These are phyloP conservation scores for Aix galericulata DNA, from an alignment of 2,113 vertebrate genomes.

Conservation along the genomic window DNA sequence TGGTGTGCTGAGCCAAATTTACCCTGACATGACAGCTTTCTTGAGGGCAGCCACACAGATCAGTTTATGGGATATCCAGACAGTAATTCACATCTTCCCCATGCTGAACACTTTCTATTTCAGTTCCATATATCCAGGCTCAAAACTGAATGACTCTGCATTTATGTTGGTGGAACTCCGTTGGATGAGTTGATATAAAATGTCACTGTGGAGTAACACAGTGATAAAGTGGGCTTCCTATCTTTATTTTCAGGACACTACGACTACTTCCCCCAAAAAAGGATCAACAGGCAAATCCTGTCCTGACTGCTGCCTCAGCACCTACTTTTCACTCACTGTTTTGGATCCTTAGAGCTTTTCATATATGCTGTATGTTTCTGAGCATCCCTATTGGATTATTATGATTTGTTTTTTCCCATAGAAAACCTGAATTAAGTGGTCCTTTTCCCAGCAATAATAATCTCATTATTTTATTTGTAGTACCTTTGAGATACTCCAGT, in stretches of 20 bases:
- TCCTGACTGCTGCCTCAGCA: conserved; percentile 37
- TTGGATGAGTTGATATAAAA: not conserved
- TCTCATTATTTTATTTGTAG: conserved; percentile 74
- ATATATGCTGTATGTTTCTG: conserved; percentile 36
- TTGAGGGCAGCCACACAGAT: not conserved
- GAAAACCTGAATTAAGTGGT: conserved; percentile 71
- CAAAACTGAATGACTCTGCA: not conserved
- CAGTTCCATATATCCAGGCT: not conserved
- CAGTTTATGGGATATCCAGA: conserved; percentile 3
- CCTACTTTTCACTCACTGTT: conserved; percentile 26
- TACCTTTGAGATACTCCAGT: conserved; percentile 74
- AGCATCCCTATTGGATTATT: conserved; percentile 24
- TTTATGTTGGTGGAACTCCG: not conserved
- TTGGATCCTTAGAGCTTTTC: conserved; percentile 50
- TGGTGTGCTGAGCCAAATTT: not conserved
- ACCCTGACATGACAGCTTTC: not conserved
- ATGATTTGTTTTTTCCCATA: conserved; percentile 61
- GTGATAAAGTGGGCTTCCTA: not conserved
- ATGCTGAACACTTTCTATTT: conserved; percentile 13
- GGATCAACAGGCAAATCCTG: conserved; percentile 1
- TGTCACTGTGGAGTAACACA: not conserved
- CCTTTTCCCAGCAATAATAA: conserved; percentile 80
- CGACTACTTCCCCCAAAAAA: not conserved
- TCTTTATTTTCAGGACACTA: not conserved
- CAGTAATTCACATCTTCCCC: not conserved